A percentile compares a stretch with the other conserved stretches of the same genome.
These are phyloP conservation scores for Gryllus longicercus DNA, from an alignment of 2,888 invertebrate genomes.

Conservation along the genomic window DNA sequence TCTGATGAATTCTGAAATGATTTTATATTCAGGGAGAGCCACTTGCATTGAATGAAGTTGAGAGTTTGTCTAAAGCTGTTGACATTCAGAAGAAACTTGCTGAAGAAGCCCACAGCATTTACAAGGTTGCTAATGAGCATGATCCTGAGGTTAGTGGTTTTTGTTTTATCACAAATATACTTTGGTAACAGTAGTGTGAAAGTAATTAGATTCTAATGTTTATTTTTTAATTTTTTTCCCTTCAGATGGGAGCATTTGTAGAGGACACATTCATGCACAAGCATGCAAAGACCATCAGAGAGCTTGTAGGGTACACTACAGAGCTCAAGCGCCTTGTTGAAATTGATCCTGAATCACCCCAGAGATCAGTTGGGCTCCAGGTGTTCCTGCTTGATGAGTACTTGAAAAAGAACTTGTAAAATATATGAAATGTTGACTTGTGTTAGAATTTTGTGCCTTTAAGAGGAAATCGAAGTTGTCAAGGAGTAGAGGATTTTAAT, in stretches of 20 bases:
- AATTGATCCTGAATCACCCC: slow-evolving; percentile 50
- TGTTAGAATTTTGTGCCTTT: background rate
- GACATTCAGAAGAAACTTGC: slow-evolving; percentile 73
- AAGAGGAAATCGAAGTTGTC: too few relatives aligned
- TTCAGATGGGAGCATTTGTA: slow-evolving; percentile 65
- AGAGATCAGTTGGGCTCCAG: slow-evolving; percentile 55
- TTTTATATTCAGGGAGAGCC: background rate
- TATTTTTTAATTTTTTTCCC: background rate
- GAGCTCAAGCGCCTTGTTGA: slow-evolving; percentile 66
- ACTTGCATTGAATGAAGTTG: slow-evolving; percentile 53
- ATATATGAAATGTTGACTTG: background rate
- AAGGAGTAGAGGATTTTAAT: background rate
- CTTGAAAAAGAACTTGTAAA: slow-evolving; percentile 44
- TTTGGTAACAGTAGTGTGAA: too few relatives aligned
- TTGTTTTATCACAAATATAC: too few relatives aligned
- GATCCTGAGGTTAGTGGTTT: slow-evolving; percentile 59
- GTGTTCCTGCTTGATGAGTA: slow-evolving; percentile 75
- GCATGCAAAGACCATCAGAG: slow-evolving; percentile 64
- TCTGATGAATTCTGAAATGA: background rate
- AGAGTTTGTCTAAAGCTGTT: slow-evolving; percentile 68
- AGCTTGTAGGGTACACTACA: slow-evolving; percentile 67
- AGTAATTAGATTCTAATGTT: too few relatives aligned
- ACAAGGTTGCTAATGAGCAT: slow-evolving; percentile 56
- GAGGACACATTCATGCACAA: slow-evolving; percentile 72
- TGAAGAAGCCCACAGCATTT: slow-evolving; percentile 63